Base-by-base conservation (phyloP, 2,888 invertebrate species). In the Pseudococcus longispinus region DNA sequence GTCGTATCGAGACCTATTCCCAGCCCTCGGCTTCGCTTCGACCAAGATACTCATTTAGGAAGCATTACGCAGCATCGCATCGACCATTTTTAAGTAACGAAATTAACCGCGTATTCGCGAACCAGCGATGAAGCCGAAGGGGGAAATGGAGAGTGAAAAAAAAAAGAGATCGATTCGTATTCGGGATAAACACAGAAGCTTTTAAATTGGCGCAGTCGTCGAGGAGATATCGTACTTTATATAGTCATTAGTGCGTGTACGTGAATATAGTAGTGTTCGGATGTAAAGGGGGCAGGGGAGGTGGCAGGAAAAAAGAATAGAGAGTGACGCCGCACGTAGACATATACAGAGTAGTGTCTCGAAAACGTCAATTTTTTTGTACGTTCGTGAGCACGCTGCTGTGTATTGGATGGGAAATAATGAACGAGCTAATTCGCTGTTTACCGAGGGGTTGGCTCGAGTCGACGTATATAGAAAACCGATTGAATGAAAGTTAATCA, bases 401-500 rank as follows among this genome's bases (percentile, higher is more conserved):
- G 70, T 70, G 32, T 70, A 29, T 29, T 29, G 29, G 18, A 70
- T 70, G 70, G 70, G 70, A 70, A 70, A 70, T 70, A 29, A 70
- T 70, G 29, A 29, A 5, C 15, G 15, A 26, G 26, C 70, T 70
- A 80, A 80, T 80, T 80, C 77, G n/a, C 9, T 80, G 77, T 80
- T 80, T 80, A 80, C 20, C 42, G 77, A 80, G 77, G 77, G 77
- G 77, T 80, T 77, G 77, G 77, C 5, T 15, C 29, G n/a, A n/a
- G n/a, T n/a, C n/a, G n/a, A n/a, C n/a, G n/a, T n/a, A n/a, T n/a
- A n/a, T n/a, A 74, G 20, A 77, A 42, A 42, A 20, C 11, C 77
- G 77, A 80, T 80, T 80, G 77, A 80, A 80, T 80, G 77, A 80
- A 80, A 80, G 77, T 80, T 80, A 80, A 80, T 80, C 77, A 80